phyloP scores from a whole-genome alignment of 2,888 invertebrate species.

The Ormyrus nitidulus region DNA sequence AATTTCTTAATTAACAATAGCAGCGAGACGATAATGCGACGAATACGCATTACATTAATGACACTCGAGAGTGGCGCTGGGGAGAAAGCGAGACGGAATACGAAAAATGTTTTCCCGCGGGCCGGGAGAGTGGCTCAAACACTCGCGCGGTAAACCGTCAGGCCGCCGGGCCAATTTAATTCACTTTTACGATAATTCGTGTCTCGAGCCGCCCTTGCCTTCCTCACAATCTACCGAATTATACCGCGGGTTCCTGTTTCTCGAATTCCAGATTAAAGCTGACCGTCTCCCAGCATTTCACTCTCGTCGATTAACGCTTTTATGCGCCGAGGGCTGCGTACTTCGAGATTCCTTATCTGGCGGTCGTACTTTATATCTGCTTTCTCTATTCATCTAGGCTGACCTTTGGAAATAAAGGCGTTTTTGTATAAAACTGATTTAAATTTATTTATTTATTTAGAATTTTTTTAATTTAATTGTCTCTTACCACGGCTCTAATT shows the following conservation, averaged over 20 bases:
- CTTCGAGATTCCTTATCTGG: slow-evolving; percentile 55
- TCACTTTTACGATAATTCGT: slow-evolving; percentile 57
- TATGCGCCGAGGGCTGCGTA: slow-evolving; percentile 32
- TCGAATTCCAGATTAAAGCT: slow-evolving; percentile 57
- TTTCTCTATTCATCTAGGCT: too few relatives aligned
- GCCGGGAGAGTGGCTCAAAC: slow-evolving; percentile 46
- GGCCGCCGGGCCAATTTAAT: slow-evolving; percentile 51
- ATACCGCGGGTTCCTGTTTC: slow-evolving; percentile 51
- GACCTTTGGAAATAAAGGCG: too few relatives aligned
- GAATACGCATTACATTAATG: slow-evolving; percentile 56
- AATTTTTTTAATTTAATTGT: too few relatives aligned
- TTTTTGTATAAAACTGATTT: too few relatives aligned
- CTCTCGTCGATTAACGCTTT: slow-evolving; percentile 55
- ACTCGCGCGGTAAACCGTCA: slow-evolving; percentile 48
- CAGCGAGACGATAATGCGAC: neutral
- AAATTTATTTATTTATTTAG: too few relatives aligned
- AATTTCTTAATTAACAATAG: slow-evolving; percentile 37
- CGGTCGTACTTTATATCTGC: too few relatives aligned
- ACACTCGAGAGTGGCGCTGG: slow-evolving; percentile 8
- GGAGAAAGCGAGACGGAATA: slow-evolving; percentile 13
- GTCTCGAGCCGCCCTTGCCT: slow-evolving; percentile 43
- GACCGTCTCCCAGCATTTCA: slow-evolving; percentile 47
- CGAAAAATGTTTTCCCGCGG: slow-evolving; percentile 51
- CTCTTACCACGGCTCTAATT: too few relatives aligned
- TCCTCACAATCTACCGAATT: slow-evolving; percentile 46